Conservation (phyloP, 30 jellyfish, hydroid and myxozoan genomes). For the Chrysaora quinquecirrha region DNA sequence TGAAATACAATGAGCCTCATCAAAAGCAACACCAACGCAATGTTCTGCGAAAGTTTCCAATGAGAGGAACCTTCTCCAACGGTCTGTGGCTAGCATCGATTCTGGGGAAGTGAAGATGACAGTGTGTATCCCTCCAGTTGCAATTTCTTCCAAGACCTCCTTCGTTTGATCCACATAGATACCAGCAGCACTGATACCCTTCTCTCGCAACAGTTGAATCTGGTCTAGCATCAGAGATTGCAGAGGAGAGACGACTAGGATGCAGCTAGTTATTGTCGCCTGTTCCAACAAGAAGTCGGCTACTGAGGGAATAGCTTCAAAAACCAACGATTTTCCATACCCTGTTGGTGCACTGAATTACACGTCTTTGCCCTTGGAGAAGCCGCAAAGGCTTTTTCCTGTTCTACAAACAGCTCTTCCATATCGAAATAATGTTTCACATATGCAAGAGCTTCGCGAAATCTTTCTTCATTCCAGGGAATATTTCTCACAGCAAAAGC, state of each 20-base stretch:
- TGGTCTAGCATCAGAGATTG: slow-evolving; percentile 42
- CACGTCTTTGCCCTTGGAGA: neutral
- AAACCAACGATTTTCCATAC: neutral
- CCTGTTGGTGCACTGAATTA: neutral
- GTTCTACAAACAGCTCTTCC: neutral
- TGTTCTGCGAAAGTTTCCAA: neutral
- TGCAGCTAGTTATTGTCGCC: neutral
- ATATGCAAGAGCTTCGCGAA: neutral
- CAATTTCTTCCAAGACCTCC: slow-evolving; percentile 5
- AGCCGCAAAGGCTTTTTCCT: neutral
- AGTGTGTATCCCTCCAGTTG: neutral
- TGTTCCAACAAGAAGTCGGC: slow-evolving; percentile 28
- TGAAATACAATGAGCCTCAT: slow-evolving; percentile 14
- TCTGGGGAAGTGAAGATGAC: neutral
- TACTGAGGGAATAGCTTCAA: slow-evolving; percentile 2
- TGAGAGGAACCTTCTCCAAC: neutral
- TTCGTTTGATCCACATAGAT: slow-evolving; percentile 23
- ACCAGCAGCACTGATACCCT: slow-evolving; percentile 39
- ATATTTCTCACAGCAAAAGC: too few relatives aligned
- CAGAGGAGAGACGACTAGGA: slow-evolving; percentile 18
- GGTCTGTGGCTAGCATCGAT: neutral
- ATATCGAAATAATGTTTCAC: neutral
- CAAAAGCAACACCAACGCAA: slow-evolving; percentile 20
- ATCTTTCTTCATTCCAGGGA: neutral
- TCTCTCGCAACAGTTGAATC: neutral